Evolutionary conservation across 2,888 invertebrate genomes (phyloP), one percentile per base, ranked within the genome.

Genomic region (Agonum fuliginosum): DNA sequence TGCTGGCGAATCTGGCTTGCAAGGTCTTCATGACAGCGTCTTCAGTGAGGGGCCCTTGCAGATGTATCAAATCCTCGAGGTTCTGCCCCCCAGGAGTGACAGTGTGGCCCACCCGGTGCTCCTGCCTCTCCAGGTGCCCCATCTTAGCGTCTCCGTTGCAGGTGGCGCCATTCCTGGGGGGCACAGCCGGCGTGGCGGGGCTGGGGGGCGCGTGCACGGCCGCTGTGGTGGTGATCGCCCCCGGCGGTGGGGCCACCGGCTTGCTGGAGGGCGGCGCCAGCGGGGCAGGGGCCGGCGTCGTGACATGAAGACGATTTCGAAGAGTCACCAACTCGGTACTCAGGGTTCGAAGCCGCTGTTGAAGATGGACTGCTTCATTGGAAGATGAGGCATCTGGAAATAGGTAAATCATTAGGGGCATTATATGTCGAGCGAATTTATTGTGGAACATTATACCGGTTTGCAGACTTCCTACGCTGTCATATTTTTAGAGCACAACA

Each of bases 241-340:
- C 22, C 3, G 54, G 54, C 3, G 30, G 30, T 5, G 30, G 46
- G 46, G 34, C 75, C 24, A 30, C 8, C 79, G 84, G 83, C 75
- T 82, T 79, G 14, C 70, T 65, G 17, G 72, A 75, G 41, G 78
- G 81, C 48, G 79, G 22, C 19, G 85, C 88, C 81, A 84, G 84
- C 83, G 86, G 90, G 81, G 84, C 85, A 77, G 83, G 81, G 79
- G 85, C 84, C 80, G 84, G 83, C 81, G 85, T 84, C 81, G 86
- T 85, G 83, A 95, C 95, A 89, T 96, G 95, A 85, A 97, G 90
- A 81, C 95, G 92, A 89, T 96, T 96, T 83, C 97, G 91, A 86
- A 97, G 91, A 82, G 96, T 96, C 86, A 96, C 95, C 89, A 97
- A 89, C 89, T 97, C 96, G 82, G 96, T 94, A 89, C 95, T 95